phyloP scores from a whole-genome alignment of 92 coral and sea anemone species.

The Micromussa lordhowensis region DNA sequence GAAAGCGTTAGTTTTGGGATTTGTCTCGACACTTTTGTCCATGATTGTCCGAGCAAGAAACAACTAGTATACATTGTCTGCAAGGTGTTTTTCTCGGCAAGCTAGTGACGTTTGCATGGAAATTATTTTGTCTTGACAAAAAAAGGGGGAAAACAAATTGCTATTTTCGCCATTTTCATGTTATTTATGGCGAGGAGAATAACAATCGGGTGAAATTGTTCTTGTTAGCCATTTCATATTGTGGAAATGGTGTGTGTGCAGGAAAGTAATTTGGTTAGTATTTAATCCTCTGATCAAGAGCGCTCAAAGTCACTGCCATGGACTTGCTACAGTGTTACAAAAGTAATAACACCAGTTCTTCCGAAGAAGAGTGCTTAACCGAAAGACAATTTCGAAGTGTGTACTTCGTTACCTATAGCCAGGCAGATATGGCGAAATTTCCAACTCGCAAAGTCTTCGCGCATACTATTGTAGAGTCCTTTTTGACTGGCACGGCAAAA shows the following conservation, averaged over 20 bases:
- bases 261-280: background rate
- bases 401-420: slow-evolving; percentile 57
- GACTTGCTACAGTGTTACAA: slow-evolving; percentile 28
- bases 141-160: background rate
- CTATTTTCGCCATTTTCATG: slow-evolving; percentile 12
- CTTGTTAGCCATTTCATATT: background rate
- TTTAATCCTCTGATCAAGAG: slow-evolving; percentile 11
- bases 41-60: slow-evolving; percentile 13
- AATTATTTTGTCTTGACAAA: slow-evolving; percentile 2
- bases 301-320: slow-evolving; percentile 23
- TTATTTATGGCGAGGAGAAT: slow-evolving; percentile 6
- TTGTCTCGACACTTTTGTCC: slow-evolving; percentile 5
- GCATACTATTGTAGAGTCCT: too few species aligned
- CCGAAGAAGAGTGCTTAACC: slow-evolving; percentile 14
- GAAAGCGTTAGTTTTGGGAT: too few species aligned
- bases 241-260: background rate
- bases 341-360: background rate
- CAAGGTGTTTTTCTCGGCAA: slow-evolving; percentile 18
- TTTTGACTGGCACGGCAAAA: too few species aligned
- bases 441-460: slow-evolving; percentile 25
- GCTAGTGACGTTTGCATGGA: background rate
- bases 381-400: slow-evolving; percentile 19
- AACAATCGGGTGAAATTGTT: slow-evolving; percentile 12
- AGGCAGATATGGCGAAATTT: slow-evolving; percentile 32
- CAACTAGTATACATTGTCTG: slow-evolving; percentile 2